Evolutionary conservation across 2,113 vertebrate species (phyloP), one percentile per base, ranked within the genome.

Genomic region (Myrmophylax atrothorax): DNA sequence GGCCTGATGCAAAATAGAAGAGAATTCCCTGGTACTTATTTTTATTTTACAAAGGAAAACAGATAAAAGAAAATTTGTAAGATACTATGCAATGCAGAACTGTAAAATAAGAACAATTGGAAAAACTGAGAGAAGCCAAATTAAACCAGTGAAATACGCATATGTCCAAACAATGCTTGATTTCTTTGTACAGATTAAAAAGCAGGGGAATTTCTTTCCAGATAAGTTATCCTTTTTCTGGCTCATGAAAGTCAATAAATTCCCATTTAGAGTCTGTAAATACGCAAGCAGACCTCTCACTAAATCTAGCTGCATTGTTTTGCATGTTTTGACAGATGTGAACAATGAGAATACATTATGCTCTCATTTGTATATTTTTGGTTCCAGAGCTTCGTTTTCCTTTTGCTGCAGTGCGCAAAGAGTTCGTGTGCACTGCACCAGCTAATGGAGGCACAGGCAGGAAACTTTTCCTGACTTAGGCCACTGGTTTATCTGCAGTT

Each of bases 221-320:
- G 78, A 83, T 83, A 91, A 80, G 40, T 67, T 90, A 70, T 50
- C 26, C 87, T 85, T 93, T 62, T 77, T 26, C 68, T 90, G 72
- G 85, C 85, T 91, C 52, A 26, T 44, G 40, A n/a, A 76, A 84
- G 77, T 73, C 70, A 89, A 37, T 84, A 92, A 89, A 93, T 89
- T 93, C 63, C 70, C 24, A 2, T 49, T 89, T 82, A 73, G 33
- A 69, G 52, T 23, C 63, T 88, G 63, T 69, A 95, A 95, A 70
- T 76, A 83, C 3, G 5, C 58, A 85, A 80, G 64, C 79, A 92
- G 79, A 63, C 22, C 19, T 86, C 82, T 90, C 56, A 31, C 67
- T 94, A 87, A 94, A 85, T 88, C 90, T 83, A 52, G 68, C 79
- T 59, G 67, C n/a, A 74, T 83, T 83, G 75, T 93, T 94, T 86